Evolutionary conservation across 2,888 invertebrate species (phyloP).

Genomic region (Lamellibrachia satsuma): DNA sequence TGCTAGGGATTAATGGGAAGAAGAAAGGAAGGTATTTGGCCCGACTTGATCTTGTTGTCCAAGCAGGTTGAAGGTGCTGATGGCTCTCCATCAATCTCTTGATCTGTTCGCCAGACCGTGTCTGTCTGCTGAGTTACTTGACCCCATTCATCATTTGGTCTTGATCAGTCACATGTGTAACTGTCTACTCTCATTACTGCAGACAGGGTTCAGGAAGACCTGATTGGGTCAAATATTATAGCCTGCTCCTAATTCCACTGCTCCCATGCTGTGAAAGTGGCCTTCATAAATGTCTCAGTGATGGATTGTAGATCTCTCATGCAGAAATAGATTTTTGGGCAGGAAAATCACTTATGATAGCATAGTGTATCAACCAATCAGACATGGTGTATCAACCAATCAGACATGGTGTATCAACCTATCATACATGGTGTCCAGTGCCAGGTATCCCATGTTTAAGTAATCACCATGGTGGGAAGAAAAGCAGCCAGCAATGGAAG

Average conservation of each 20-base stretch:
- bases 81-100: neutral
- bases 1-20: too few species aligned
- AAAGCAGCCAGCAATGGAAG: neutral
- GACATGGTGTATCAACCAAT: neutral
- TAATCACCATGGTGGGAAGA: neutral
- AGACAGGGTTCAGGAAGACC: neutral
- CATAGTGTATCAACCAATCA: neutral
- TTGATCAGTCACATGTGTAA: neutral
- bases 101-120: neutral
- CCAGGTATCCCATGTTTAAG: neutral
- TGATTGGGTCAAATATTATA: neutral
- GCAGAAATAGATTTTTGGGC: neutral
- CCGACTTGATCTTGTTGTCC: neutral
- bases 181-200: neutral
- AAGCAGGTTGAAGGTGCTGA: neutral
- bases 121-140: neutral
- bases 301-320: neutral
- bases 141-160: neutral
- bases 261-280: neutral
- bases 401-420: too few species aligned
- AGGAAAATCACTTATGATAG: neutral
- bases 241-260: neutral
- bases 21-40: neutral
- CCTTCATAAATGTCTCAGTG: neutral
- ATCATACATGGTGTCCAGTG: neutral